phyloP scores from a whole-genome alignment of 2,797 vertebrate species.

The Diceros bicornis region DNA sequence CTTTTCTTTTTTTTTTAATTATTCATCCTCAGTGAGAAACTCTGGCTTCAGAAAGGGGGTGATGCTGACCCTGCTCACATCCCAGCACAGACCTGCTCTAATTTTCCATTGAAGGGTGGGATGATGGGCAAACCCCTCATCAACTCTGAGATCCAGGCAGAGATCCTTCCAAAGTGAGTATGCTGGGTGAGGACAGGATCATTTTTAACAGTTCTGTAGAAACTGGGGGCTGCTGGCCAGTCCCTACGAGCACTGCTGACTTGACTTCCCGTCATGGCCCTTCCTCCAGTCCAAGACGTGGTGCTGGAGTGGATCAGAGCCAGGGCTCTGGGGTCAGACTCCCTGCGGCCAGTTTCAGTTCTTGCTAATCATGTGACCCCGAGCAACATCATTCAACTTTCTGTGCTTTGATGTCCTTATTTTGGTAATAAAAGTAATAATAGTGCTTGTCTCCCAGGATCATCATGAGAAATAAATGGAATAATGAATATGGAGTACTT shows the following conservation, averaged over 20 bases:
- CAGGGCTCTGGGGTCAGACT: background rate
- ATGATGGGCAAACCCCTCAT: background rate
- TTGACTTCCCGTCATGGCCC: background rate
- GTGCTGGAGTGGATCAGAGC: background rate
- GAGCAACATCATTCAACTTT: background rate
- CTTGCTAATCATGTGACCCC: background rate
- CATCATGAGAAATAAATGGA: conserved; percentile 6
- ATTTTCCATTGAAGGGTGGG: background rate
- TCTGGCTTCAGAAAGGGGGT: background rate
- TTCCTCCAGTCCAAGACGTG: background rate
- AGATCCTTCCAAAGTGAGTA: background rate
- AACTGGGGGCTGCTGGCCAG: background rate
- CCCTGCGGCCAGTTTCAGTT: background rate
- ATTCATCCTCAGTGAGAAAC: background rate
- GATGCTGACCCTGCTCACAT: background rate
- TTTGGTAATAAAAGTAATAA: background rate
- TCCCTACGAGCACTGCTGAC: background rate
- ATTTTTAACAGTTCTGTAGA: background rate
- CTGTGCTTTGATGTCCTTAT: background rate
- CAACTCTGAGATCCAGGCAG: background rate
- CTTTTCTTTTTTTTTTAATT: background rate
- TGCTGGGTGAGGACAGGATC: background rate
- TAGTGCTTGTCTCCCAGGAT: background rate
- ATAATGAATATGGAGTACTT: background rate
- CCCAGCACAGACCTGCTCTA: background rate